These are phyloP conservation scores for Aulostomus chinensis DNA, from an alignment of 2,797 vertebrate species.

Conservation along the genomic window DNA sequence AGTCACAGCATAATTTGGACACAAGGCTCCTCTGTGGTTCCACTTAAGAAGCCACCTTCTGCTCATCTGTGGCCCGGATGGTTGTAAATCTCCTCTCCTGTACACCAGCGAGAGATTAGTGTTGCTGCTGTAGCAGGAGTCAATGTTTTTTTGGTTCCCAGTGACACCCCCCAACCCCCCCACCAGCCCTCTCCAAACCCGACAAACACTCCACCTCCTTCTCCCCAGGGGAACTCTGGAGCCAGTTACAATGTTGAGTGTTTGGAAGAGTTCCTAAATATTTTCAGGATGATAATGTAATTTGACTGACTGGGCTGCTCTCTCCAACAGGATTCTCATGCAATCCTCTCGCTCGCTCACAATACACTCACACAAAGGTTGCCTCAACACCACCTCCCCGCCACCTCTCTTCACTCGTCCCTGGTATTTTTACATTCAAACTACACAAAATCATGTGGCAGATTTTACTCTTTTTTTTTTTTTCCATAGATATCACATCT, in stretches of 20 bases:
- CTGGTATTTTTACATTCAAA: too few species aligned
- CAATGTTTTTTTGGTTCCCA: slow-evolving; percentile 57
- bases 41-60: slow-evolving; percentile 30
- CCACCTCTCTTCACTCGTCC: not conserved
- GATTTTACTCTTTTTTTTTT: too few species aligned
- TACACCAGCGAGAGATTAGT: slow-evolving; percentile 41
- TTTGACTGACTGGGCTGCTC: slow-evolving; percentile 66
- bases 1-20: not conserved
- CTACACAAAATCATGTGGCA: too few species aligned
- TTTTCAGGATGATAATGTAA: slow-evolving; percentile 79
- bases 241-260: slow-evolving; percentile 74
- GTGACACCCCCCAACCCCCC: slow-evolving; percentile 25
- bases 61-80: slow-evolving; percentile 27
- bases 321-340: slow-evolving; percentile 61
- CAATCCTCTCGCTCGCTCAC: slow-evolving; percentile 36
- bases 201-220: slow-evolving; percentile 50
- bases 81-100: slow-evolving; percentile 60
- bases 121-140: slow-evolving; percentile 63
- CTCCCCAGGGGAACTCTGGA: slow-evolving; percentile 72
- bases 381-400: slow-evolving; percentile 10
- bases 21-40: slow-evolving; percentile 8
- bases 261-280: slow-evolving; percentile 81
- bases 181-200: not conserved
- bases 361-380: slow-evolving; percentile 3
- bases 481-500: too few species aligned